Evolutionary conservation across 2,888 invertebrate genomes (phyloP).

Genomic region (Tineola bisselliella): DNA sequence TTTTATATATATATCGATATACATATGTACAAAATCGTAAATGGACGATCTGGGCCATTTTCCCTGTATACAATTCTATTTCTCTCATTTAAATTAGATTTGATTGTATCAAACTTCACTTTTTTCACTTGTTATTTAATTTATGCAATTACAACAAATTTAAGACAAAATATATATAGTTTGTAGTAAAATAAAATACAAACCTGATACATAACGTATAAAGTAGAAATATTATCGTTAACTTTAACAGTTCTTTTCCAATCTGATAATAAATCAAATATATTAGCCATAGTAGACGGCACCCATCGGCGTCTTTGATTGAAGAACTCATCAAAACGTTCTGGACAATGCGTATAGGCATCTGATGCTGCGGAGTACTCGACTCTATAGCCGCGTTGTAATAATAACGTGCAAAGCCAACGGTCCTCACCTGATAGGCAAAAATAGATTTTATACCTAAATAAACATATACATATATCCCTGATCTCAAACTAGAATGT

Average conservation of each 20-base stretch:
- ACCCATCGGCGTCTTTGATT: constrained; percentile 96
- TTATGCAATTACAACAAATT: no score
- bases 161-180: no score
- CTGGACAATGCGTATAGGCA: constrained; percentile 94
- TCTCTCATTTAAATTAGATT: no score
- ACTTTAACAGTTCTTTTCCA: constrained; percentile 80
- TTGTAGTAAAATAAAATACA: constrained; percentile 7
- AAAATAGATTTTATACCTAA: no score
- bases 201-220: constrained; percentile 77
- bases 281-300: constrained; percentile 95
- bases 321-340: constrained; percentile 91
- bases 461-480: no score
- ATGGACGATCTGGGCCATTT: no score
- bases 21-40: no score
- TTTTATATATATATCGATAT: no score
- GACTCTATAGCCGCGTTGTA: constrained; percentile 91
- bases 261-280: constrained; percentile 85
- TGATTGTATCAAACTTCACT: no score
- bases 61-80: no score
- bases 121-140: no score
- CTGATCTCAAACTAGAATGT: no score
- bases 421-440: constrained; percentile 82
- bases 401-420: constrained; percentile 91
- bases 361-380: constrained; percentile 97
- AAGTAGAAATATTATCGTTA: constrained; percentile 89